Evolutionary conservation across 1,140 invertebrate genomes (phyloP).

Genomic region (Laodelphax striatellus): DNA sequence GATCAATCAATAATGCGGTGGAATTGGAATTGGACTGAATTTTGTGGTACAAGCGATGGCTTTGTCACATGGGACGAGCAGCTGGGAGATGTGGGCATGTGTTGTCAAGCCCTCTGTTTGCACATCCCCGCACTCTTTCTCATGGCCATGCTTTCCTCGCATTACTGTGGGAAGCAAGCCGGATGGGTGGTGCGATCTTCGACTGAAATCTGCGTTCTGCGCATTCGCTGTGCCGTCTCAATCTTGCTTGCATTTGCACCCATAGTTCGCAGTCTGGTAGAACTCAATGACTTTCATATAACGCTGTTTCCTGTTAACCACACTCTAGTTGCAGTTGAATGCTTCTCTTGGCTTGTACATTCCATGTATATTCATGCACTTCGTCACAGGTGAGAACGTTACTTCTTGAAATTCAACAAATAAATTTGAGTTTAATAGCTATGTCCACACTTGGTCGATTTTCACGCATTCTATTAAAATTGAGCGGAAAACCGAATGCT

Average conservation of each 20-base stretch:
- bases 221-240: slow-evolving; percentile 45
- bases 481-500: no score
- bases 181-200: slow-evolving; percentile 41
- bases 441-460: no score
- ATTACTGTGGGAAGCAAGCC: slow-evolving; percentile 54
- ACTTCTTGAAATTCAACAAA: no score
- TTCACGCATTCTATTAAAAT: no score
- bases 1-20: no score
- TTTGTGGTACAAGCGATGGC: slow-evolving; percentile 49
- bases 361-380: slow-evolving; percentile 57
- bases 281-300: background rate
- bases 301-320: slow-evolving; percentile 17
- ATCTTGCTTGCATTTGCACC: slow-evolving; percentile 40
- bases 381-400: slow-evolving; percentile 27
- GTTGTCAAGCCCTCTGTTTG: slow-evolving; percentile 67
- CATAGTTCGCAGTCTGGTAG: background rate
- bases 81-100: slow-evolving; percentile 60
- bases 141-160: slow-evolving; percentile 59
- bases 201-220: slow-evolving; percentile 45
- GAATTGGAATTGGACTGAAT: slow-evolving; percentile 47
- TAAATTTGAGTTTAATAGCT: no score
- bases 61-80: slow-evolving; percentile 48
- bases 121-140: slow-evolving; percentile 50
- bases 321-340: slow-evolving; percentile 31
- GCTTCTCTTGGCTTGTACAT: slow-evolving; percentile 69